Percentiles rank a stretch among this genome's conserved stretches.
phyloP scores from a whole-genome alignment of 2,888 invertebrate species.

The Hanleya hanleyi region DNA sequence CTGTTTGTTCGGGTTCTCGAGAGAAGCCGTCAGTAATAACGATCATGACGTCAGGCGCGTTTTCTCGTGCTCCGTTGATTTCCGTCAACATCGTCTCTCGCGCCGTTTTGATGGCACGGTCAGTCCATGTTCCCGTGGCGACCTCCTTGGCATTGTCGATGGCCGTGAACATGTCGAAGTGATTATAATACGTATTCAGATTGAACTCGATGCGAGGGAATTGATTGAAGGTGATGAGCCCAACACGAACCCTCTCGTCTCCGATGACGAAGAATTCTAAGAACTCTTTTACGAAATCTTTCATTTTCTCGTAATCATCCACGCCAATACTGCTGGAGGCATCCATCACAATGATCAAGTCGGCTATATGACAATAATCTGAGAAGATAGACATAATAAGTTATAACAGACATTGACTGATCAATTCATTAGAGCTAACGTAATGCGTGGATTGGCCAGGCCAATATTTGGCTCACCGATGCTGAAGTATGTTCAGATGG shows the following conservation, averaged over 20 bases:
- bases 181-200: neutral
- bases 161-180: neutral
- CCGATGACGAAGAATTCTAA: neutral
- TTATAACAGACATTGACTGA: too few species aligned
- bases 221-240: neutral
- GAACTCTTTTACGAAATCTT: neutral
- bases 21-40: neutral
- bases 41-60: neutral
- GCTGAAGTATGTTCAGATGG: too few species aligned
- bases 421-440: too few species aligned
- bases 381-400: too few species aligned
- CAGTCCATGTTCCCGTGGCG: neutral
- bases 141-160: constrained; percentile 2
- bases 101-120: neutral
- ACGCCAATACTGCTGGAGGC: neutral
- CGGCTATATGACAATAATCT: neutral
- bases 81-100: neutral
- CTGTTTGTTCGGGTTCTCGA: neutral
- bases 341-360: neutral
- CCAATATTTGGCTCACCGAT: too few species aligned
- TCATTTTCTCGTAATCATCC: neutral
- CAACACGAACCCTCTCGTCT: neutral
- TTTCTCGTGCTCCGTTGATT: neutral
- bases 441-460: too few species aligned
- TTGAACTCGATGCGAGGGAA: constrained; percentile 3